Evolutionary conservation across 2,113 vertebrate genomes (phyloP).

Genomic region (Arothron firmamentum): DNA sequence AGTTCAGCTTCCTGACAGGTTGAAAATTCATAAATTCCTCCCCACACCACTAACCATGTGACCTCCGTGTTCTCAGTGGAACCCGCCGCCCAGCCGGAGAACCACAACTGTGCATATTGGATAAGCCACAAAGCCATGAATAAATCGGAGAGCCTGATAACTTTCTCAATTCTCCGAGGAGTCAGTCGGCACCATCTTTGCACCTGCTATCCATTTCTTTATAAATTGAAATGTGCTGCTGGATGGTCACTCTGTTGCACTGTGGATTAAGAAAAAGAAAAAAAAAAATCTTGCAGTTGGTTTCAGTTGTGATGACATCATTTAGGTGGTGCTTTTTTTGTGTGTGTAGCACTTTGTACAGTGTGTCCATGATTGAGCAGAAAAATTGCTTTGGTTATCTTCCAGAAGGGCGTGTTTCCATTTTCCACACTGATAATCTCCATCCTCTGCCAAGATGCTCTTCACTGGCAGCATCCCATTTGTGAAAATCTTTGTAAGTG

Average conservation of each 20-base stretch:
- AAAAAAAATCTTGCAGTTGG: background rate
- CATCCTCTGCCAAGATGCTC: constrained; percentile 27
- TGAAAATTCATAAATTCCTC: no score
- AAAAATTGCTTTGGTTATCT: constrained; percentile 49
- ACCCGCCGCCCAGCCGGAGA: no score
- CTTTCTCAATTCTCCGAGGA: background rate
- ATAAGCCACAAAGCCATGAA: no score
- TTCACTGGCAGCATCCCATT: constrained; percentile 6
- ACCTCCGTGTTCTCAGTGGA: no score
- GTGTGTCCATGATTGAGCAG: constrained; percentile 33
- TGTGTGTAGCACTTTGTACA: background rate
- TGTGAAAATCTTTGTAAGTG: constrained; percentile 5
- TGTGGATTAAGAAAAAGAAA: no score
- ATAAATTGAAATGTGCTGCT: background rate
- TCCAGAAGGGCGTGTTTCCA: constrained; percentile 27
- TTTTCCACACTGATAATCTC: constrained; percentile 47
- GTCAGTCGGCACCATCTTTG: background rate
- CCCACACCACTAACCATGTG: no score
- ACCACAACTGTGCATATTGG: no score
- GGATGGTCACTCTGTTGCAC: no score
- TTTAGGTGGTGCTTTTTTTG: background rate
- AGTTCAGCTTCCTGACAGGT: no score
- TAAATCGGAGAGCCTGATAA: background rate
- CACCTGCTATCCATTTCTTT: background rate
- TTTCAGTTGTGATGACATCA: background rate